Evolutionary conservation across 2,888 invertebrate species (phyloP), one percentile per base, ranked within the genome.

Genomic region (Lasioglossum calceatum): DNA sequence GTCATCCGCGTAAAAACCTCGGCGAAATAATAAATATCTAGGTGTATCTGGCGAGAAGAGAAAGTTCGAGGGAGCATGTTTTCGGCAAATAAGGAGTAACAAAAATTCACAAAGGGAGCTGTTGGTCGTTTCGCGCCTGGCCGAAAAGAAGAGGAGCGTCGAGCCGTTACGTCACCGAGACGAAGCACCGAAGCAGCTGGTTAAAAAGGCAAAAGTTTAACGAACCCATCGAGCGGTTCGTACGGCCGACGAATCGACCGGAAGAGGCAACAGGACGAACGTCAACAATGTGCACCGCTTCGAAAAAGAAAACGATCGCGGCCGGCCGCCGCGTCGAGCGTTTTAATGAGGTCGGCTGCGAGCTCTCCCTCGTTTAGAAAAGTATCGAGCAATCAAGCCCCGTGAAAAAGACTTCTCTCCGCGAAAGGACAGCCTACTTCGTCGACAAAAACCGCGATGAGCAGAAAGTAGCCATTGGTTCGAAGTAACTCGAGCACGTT

Each of bases 341-440:
- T 82, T 78, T 83, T 79, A 79, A 79, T 39, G 83, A 83, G 71
- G 64, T 74, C 74, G 47, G 19, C 83, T 39, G 75, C 32, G 67
- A 75, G 32, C 67, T 83, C 82, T 82, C 78, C 61, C 78, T 67
- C 74, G 61, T 82, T 79, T 82, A 82, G 58, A 73, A 79, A 78
- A 78, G 64, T 73, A 74, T 42, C 79, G 79, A 58, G 83, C 70
- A 83, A 83, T 83, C 83, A 83, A 58, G 67, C 79, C 36, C n/a
- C 36, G 58, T 75, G 79, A 83, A 79, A 75, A 75, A 64, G 54
- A 32, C 54, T 81, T 71, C 79, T 47, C 54, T 71, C 77, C 76
- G 70, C 71, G 71, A 67, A 74, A 80, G 75, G 75, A 75, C 75
- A 50, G 75, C 61, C 67, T 70, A 47, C 74, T 67, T 75, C 61